Conservation (phyloP, 2,888 invertebrate species). For the Calliphora vomitoria region DNA sequence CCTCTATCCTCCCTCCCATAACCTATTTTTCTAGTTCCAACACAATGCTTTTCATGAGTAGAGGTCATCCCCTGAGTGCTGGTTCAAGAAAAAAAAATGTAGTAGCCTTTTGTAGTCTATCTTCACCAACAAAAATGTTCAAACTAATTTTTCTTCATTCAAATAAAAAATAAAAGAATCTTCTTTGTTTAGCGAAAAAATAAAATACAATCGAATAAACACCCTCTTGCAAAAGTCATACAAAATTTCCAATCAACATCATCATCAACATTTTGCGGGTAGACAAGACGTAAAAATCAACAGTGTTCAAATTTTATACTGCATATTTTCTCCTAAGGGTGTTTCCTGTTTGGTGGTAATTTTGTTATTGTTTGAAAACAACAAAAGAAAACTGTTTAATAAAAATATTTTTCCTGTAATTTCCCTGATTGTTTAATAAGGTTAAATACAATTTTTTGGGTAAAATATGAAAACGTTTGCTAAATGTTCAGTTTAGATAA, state of each 20-base stretch:
- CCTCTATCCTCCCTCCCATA: too few relatives aligned
- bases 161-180: conserved; percentile 25
- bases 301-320: neutral
- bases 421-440: conserved; percentile 33
- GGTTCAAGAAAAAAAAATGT: too few relatives aligned
- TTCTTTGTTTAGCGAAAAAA: conserved; percentile 14
- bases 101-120: neutral
- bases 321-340: conserved; percentile 20
- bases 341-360: conserved; percentile 44
- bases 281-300: conserved; percentile 10
- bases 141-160: neutral
- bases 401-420: conserved; percentile 44
- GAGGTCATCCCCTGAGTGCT: too few relatives aligned
- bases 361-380: conserved; percentile 30
- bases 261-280: conserved; percentile 12
- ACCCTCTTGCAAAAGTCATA: conserved; percentile 47
- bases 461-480: conserved; percentile 18
- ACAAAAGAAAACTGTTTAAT: conserved; percentile 33
- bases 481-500: conserved; percentile 10
- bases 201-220: conserved; percentile 47
- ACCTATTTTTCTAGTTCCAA: too few relatives aligned
- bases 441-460: conserved; percentile 34
- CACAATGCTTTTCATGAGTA: too few relatives aligned
- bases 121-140: neutral
- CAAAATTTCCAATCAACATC: conserved; percentile 20